Evolutionary conservation across 2,888 invertebrate genomes (phyloP), one percentile per base, ranked within the genome.

Genomic region (Conus canariensis): DNA sequence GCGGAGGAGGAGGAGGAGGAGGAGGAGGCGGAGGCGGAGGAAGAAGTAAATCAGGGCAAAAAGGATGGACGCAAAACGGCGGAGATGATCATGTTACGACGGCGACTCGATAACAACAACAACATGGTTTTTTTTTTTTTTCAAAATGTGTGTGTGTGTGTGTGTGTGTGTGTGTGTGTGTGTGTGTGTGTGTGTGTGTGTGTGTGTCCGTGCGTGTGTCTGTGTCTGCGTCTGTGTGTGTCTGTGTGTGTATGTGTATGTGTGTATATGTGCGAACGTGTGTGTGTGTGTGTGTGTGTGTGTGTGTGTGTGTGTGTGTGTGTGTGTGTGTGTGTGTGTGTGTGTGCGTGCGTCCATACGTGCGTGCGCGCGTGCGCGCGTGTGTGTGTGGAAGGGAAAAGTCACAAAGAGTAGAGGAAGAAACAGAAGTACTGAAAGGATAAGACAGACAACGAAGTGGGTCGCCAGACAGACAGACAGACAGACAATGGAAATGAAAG

Each of bases 151-250:
- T 22, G 56, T 58, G 82, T 58, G 56, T 82, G 82, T 22, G 82
- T 56, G 82, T 22, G 82, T 82, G 82, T 22, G 82, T 56, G 56
- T 58, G 82, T 82, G 56, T 58, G 82, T 82, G 82, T 22, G 82
- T 82, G 82, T 58, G 82, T 82, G 56, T 82, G 56, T 82, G 82
- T 82, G 56, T 56, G 82, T 82, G 82, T 56, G 82, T 82, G 82
- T 56, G 82, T 56, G 82, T 56, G 45, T 82, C 56, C 1, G 56
- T 82, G 82, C 2, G 16, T n/a, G 9, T 1, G 9, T 5, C 1
- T 1, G 82, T 56, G 82, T 56, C 8, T 9, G 82, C 3, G 82
- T 9, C 56, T 14, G 56, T 9, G 82, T 10, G 56, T 1, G 56
- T 82, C 8, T 56, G 82, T 82, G 82, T 56, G 82, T 82, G 56